Evolutionary conservation across 2,888 invertebrate genomes (phyloP).

Genomic region (Drosophila colorata): DNA sequence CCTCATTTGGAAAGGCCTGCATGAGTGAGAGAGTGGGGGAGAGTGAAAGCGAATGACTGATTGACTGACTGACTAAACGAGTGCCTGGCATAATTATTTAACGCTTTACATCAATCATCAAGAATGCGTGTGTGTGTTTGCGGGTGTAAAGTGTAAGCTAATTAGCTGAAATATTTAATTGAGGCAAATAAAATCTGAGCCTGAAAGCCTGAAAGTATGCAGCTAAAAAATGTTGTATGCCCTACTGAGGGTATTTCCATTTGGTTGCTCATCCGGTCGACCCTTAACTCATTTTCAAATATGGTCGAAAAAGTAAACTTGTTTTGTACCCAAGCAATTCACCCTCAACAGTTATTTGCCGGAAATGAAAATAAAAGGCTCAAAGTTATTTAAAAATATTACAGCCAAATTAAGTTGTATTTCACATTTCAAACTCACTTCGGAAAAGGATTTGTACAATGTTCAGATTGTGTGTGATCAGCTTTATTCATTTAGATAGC

Average conservation of each 20-base stretch:
- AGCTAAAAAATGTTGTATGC: conserved; percentile 16
- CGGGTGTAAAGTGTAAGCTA: conserved; percentile 71
- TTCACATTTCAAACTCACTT: no score
- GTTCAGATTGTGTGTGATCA: no score
- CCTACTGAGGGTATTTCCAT: background rate
- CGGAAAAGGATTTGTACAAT: no score
- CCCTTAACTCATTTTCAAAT: no score
- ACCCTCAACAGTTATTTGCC: no score
- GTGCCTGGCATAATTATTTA: conserved; percentile 68
- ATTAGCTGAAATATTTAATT: conserved; percentile 78
- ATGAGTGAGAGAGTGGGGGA: background rate
- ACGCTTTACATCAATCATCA: conserved; percentile 68
- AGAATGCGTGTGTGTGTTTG: conserved; percentile 26
- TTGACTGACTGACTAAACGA: conserved; percentile 16
- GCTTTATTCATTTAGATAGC: no score
- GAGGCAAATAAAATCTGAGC: conserved; percentile 69
- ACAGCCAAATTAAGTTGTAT: no score
- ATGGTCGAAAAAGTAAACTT: background rate
- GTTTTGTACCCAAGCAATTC: no score
- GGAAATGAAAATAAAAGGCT: no score
- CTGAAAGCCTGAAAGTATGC: conserved; percentile 47
- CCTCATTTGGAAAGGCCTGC: conserved; percentile 23
- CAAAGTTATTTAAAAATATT: no score
- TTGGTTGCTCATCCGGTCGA: no score
- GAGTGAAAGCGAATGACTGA: conserved; percentile 11